Evolutionary conservation across 2,888 invertebrate species (phyloP).

Genomic region (Pollenia griseotomentosa): DNA sequence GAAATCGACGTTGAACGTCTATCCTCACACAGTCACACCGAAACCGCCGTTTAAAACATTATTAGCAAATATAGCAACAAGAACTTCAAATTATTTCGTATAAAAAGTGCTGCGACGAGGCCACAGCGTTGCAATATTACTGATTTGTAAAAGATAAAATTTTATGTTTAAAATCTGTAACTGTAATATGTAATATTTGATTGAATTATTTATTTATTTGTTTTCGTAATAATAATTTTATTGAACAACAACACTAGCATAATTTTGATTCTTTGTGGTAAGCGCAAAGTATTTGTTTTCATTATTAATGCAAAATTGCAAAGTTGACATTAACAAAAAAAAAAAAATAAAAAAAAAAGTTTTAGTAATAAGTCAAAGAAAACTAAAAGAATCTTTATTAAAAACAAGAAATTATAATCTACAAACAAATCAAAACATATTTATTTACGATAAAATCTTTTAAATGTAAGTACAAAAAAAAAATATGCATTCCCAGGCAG

Average conservation of each 20-base stretch:
- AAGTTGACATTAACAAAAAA: slow-evolving; percentile 41
- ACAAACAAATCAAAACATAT: background rate
- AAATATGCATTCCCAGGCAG: too few species aligned
- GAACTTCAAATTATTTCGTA: background rate
- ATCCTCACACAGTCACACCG: slow-evolving; percentile 96
- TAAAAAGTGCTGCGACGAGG: background rate
- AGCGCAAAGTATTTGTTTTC: slow-evolving; percentile 45
- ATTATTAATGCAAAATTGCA: slow-evolving; percentile 41
- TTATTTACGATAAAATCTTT: background rate
- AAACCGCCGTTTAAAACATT: slow-evolving; percentile 92
- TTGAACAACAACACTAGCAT: slow-evolving; percentile 1
- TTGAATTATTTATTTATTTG: slow-evolving; percentile 17
- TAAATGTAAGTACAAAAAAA: too few species aligned
- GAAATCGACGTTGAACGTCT: slow-evolving; percentile 97
- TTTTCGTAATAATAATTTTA: background rate
- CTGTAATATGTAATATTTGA: slow-evolving; percentile 18
- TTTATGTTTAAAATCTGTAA: slow-evolving; percentile 21
- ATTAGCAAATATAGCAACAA: background rate
- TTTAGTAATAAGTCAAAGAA: slow-evolving; percentile 27
- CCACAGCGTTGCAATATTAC: slow-evolving; percentile 4
- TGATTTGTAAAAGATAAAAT: slow-evolving; percentile 19
- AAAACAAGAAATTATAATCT: slow-evolving; percentile 16
- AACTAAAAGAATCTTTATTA: slow-evolving; percentile 35
- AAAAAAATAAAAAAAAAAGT: slow-evolving; percentile 3
- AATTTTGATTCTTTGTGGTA: slow-evolving; percentile 33